Conservation (phyloP, 2,888 invertebrate species). For the Anorthoa munda region DNA sequence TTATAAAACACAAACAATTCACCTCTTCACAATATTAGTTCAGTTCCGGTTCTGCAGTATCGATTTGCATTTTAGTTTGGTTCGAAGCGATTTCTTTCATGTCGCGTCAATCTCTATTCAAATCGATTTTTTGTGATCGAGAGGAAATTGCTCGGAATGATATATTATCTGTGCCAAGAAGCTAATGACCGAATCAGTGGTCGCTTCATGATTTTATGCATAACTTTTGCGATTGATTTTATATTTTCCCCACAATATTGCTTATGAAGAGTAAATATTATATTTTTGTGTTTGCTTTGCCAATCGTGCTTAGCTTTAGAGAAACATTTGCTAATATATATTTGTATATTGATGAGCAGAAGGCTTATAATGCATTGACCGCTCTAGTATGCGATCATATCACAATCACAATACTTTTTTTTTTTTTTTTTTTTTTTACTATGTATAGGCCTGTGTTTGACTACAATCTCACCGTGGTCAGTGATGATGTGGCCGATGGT, state of each 20-base stretch:
- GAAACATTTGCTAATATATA: constrained; percentile 16
- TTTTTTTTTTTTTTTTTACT: too few relatives aligned
- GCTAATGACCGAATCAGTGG: constrained; percentile 62
- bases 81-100: constrained; percentile 39
- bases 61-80: constrained; percentile 54
- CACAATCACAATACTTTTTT: constrained; percentile 3
- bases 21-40: constrained; percentile 1
- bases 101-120: constrained; percentile 55
- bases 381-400: constrained; percentile 25
- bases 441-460: too few relatives aligned
- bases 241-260: constrained; percentile 26
- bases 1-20: background rate
- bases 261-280: constrained; percentile 11
- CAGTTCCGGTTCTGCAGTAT: constrained; percentile 35
- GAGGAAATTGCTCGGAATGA: constrained; percentile 56
- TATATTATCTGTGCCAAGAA: constrained; percentile 65
- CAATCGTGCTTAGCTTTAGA: constrained; percentile 16
- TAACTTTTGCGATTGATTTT: constrained; percentile 39
- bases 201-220: constrained; percentile 42
- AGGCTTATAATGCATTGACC: constrained; percentile 34
- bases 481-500: too few relatives aligned
- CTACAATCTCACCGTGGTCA: too few relatives aligned
- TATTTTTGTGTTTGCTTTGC: constrained; percentile 10
- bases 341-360: constrained; percentile 23
- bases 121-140: constrained; percentile 59